Conservation (phyloP, 2,797 vertebrate species). For the Acomys russatus region DNA sequence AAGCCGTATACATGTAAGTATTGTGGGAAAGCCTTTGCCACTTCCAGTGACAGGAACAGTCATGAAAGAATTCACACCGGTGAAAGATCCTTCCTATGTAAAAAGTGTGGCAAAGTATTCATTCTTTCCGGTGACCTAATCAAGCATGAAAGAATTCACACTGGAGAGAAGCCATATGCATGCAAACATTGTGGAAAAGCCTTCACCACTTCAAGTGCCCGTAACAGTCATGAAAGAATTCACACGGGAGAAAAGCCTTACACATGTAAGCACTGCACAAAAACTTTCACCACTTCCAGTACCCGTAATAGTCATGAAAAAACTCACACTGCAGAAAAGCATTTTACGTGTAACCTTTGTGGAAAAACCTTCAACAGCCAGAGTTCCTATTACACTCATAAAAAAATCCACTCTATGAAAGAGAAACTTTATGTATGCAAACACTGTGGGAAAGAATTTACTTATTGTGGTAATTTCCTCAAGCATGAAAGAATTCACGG, state of each 20-base stretch:
- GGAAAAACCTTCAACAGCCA: conserved; percentile 21
- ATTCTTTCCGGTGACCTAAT: background rate
- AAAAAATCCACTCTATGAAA: conserved; percentile 7
- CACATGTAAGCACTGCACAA: background rate
- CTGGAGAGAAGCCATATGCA: conserved; percentile 37
- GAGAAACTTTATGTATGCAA: conserved; percentile 15
- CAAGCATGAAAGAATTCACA: conserved; percentile 18
- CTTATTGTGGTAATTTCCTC: background rate
- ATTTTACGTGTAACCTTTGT: background rate
- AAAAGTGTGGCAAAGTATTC: conserved; percentile 11
- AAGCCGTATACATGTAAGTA: conserved; percentile 39
- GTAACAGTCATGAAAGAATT: conserved; percentile 7
- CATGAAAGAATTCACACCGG: conserved; percentile 32
- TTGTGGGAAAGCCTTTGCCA: conserved; percentile 43
- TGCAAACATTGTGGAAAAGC: conserved; percentile 49
- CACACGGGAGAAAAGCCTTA: conserved; percentile 35
- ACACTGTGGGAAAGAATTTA: conserved; percentile 23
- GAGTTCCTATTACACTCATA: conserved; percentile 13
- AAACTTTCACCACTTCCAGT: background rate
- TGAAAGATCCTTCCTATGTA: conserved; percentile 1
- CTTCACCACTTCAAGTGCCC: background rate
- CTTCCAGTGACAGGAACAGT: conserved; percentile 4
- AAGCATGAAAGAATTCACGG: conserved; percentile 4
- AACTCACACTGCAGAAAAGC: background rate
- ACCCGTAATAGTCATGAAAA: background rate